Conservation (phyloP, 2,113 vertebrate genomes). For the Percopsis transmontana region DNA sequence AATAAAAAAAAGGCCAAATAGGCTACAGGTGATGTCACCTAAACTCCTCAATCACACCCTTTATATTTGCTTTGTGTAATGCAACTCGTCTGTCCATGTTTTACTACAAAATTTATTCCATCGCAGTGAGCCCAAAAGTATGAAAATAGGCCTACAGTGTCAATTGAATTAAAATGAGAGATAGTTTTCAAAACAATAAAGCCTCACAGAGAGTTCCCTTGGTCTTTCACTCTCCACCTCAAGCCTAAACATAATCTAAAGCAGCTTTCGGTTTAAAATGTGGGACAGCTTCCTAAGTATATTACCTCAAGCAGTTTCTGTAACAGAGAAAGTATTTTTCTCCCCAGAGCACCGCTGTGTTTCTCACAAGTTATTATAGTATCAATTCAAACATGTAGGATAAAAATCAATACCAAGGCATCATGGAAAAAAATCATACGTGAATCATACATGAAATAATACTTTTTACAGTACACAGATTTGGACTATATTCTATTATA, state of each 20-base stretch:
- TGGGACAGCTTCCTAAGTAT: constrained; percentile 32
- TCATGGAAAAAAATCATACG: constrained; percentile 21
- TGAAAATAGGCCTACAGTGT: too few relatives aligned
- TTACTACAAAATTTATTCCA: not conserved
- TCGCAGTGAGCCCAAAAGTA: not conserved
- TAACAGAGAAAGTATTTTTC: constrained; percentile 34
- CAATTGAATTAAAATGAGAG: not conserved
- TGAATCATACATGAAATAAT: too few relatives aligned
- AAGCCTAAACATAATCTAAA: constrained; percentile 18
- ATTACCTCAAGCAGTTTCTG: constrained; percentile 37
- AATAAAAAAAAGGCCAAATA: constrained; percentile 14
- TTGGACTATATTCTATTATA: too few relatives aligned
- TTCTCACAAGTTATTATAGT: constrained; percentile 26
- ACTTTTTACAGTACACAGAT: constrained; percentile 9
- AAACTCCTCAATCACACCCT: constrained; percentile 5
- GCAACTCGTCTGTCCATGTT: not conserved
- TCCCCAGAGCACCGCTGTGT: constrained; percentile 30
- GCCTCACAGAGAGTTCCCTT: constrained; percentile 4
- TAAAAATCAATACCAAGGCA: constrained; percentile 46
- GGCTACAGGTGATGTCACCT: too few relatives aligned
- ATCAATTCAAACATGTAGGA: constrained; percentile 29
- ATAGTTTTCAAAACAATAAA: constrained; percentile 12
- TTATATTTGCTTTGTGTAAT: constrained; percentile 1
- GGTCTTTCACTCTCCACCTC: not conserved
- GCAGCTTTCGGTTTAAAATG: constrained; percentile 19